Evolutionary conservation across 2,797 vertebrate genomes (phyloP), one percentile per base, ranked within the genome.

Genomic region (Octomys mimax): DNA sequence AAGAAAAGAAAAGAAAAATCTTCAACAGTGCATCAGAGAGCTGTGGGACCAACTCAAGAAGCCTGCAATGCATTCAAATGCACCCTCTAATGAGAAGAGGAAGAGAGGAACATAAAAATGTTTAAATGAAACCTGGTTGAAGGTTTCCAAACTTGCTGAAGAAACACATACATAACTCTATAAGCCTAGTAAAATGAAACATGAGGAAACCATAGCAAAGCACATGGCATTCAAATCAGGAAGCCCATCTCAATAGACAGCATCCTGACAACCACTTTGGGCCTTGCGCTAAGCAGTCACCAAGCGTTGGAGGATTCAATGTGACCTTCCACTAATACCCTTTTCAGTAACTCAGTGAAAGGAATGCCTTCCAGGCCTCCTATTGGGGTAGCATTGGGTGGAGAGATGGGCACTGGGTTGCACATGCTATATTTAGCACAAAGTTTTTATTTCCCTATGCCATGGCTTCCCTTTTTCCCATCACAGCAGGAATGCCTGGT

Each of bases 101-200:
- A 46, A 85, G 19, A 79, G 68, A 21, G 12, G 33, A 28, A 49
- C 81, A 62, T n/a, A 80, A 80, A 92, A 68, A 42, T 16, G 52
- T 81, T 77, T 81, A 24, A 93, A 94, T 59, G 93, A 95, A 54
- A 78, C 70, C 75, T 79, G 64, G 19, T 10, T 62, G 16, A 84
- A 59, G 0, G 11, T 92, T 81, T 70, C 39, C 42, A 75, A 57
- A 71, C 68, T 46, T 71, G 10, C 61, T 87, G 54, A 73, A 95
- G 82, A 77, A 90, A 79, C 16, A 88, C 71, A 33, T 14, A 71
- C 26, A 82, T 66, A 59, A 86, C 19, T 88, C 52, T 92, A 75
- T 64, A 79, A 94, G 42, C 6, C 31, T 91, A 49, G 54, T 39
- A 2, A 33, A 79, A 85, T 57, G 12, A 81, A 83, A 87, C 21